Evolutionary conservation across 2,888 invertebrate species (phyloP), one percentile per base, ranked within the genome.

Genomic region (Diogma glabrata): DNA sequence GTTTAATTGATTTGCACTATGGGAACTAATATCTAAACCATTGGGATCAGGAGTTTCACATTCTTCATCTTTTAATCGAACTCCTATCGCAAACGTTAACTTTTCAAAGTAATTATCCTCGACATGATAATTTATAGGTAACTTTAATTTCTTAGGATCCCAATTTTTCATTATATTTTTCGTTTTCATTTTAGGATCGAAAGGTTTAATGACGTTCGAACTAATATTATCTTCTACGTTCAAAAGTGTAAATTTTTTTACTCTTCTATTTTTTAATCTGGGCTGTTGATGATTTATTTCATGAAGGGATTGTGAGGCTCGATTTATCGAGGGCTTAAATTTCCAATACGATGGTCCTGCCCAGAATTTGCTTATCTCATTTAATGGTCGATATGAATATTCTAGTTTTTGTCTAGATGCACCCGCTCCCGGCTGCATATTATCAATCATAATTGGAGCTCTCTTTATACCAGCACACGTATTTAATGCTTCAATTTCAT

Each of bases 341-440:
- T 84, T 82, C 90, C 90, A 90, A 68, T 90, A 86, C 43, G 79
- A 73, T 24, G 90, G 89, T 1, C 90, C 90, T 19, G 86, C 87
- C 89, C 89, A 90, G 57, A 81, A 70, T 52, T 69, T 67, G 33
- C 65, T 65, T 10, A 70, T 70, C 63, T 63, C 67, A 58, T 64
- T 72, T 67, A 64, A 61, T 64, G 76, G 64, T 73, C 75, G 66
- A 78, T 84, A 86, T 1, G 84, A 83, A 69, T 86, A 87, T 67
- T 87, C 86, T 40, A 80, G 73, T 51, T 63, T 71, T 28, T 74
- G 65, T 60, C 72, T 73, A 14, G 58, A 60, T 45, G 73, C 66
- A 53, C 68, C 72, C 22, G 14, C 20, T n/a, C 64, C 64, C 2
- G 81, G 81, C 14, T 78, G 72, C 65, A 78, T 71, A 66, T 81